phyloP scores from a whole-genome alignment of 2,797 vertebrate genomes.

The Iguana delicatissima region DNA sequence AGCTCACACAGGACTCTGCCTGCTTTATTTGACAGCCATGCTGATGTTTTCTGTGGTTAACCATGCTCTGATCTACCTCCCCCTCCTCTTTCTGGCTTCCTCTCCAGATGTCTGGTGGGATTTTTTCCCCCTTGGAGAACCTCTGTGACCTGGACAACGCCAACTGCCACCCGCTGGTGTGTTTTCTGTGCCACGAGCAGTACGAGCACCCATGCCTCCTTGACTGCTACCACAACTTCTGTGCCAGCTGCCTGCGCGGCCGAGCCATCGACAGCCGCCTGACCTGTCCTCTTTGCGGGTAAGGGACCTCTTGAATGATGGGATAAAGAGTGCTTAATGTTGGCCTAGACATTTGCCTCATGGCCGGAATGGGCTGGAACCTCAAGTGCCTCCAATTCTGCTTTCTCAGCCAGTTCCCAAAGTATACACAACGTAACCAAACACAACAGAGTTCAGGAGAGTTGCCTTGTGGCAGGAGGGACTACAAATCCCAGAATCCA shows the following conservation, averaged over 20 bases:
- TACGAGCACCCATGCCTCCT: constrained; percentile 91
- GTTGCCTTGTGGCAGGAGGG: too few relatives aligned
- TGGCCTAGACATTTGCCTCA: too few relatives aligned
- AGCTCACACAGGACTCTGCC: neutral
- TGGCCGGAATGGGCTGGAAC: too few relatives aligned
- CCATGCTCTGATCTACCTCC: accelerated
- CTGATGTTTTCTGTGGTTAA: neutral
- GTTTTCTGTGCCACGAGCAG: constrained; percentile 90
- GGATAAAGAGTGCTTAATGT: too few relatives aligned
- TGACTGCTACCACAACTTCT: constrained; percentile 95
- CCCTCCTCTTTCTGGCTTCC: neutral
- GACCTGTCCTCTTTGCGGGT: constrained; percentile 92
- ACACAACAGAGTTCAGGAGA: too few relatives aligned
- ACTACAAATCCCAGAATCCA: too few relatives aligned
- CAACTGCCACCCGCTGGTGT: constrained; percentile 87
- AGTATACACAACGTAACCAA: too few relatives aligned
- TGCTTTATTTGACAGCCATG: too few relatives aligned
- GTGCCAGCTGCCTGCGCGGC: constrained; percentile 89
- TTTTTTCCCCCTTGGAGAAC: constrained; percentile 80
- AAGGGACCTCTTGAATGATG: constrained; percentile 61
- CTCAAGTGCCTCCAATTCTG: too few relatives aligned
- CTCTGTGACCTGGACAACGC: too few relatives aligned
- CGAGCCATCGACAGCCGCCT: constrained; percentile 84
- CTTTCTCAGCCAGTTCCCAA: too few relatives aligned
- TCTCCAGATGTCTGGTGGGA: constrained; percentile 87